phyloP scores from a whole-genome alignment of 2,113 vertebrate species.

The Malurus cyaneus region DNA sequence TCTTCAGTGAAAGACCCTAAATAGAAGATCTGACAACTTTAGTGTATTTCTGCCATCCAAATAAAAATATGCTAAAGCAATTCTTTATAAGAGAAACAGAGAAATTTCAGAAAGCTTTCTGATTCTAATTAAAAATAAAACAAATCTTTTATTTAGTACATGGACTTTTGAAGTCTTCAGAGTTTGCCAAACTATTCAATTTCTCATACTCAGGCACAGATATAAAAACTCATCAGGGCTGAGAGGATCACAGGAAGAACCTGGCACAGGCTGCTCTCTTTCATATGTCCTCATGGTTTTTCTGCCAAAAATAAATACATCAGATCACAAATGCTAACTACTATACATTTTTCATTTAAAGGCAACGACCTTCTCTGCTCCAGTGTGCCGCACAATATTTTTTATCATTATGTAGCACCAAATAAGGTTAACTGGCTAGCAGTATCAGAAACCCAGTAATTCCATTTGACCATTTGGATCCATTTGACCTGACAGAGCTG shows the following conservation, averaged over 20 bases:
- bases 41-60: not conserved
- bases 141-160: slow-evolving; percentile 41
- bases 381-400: not conserved
- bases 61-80: not conserved
- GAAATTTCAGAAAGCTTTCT: not conserved
- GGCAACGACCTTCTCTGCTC: slow-evolving; percentile 11
- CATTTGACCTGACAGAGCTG: not conserved
- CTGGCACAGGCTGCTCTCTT: slow-evolving; percentile 46
- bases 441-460: not conserved
- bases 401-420: not conserved
- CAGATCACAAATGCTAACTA: slow-evolving; percentile 37
- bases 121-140: slow-evolving; percentile 38
- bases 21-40: not conserved
- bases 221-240: slow-evolving; percentile 47
- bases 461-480: not conserved
- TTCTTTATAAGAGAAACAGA: not conserved
- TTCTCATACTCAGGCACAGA: slow-evolving; percentile 37
- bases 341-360: slow-evolving; percentile 54
- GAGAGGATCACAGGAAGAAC: slow-evolving; percentile 62
- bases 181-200: slow-evolving; percentile 50
- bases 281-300: slow-evolving; percentile 43
- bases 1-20: not conserved
- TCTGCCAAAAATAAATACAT: slow-evolving; percentile 59
- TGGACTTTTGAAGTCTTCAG: slow-evolving; percentile 22
- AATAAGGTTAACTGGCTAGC: slow-evolving; percentile 2